Conservation (phyloP, 1,140 invertebrate genomes). For the Saxidomus purpurata region DNA sequence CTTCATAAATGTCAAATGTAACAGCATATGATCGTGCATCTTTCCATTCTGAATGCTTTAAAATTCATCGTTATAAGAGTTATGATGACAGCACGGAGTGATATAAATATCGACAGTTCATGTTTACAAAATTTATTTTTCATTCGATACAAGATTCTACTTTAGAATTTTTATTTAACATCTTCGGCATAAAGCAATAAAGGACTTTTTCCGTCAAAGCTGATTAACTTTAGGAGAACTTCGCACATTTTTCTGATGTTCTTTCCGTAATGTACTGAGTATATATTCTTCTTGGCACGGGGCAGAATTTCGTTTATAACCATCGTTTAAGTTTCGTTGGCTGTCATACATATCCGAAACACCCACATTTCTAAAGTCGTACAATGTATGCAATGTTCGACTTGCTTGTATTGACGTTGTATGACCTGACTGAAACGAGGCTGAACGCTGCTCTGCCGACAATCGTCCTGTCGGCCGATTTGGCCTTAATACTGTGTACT, state of each 20-base stretch:
- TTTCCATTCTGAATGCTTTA: too few species aligned
- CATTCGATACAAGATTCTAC: too few species aligned
- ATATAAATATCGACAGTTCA: too few species aligned
- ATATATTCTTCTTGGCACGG: neutral
- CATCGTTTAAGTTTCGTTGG: neutral
- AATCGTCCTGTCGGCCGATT: neutral
- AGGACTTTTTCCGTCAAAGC: too few species aligned
- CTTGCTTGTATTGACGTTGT: constrained; percentile 26
- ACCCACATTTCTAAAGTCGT: constrained; percentile 23
- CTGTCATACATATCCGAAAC: neutral
- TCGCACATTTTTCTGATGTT: neutral
- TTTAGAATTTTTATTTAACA: too few species aligned
- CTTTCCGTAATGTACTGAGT: neutral
- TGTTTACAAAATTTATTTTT: too few species aligned
- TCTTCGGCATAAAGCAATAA: too few species aligned
- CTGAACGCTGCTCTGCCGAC: neutral
- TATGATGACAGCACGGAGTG: too few species aligned
- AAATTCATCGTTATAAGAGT: too few species aligned
- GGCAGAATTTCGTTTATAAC: neutral
- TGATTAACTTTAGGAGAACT: too few species aligned
- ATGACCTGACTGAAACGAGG: constrained; percentile 34
- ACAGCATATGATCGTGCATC: too few species aligned
- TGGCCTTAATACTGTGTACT: neutral
- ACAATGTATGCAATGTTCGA: constrained; percentile 41
- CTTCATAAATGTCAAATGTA: too few species aligned